Base-by-base conservation (phyloP, 2,797 vertebrate genomes). In the Otolemur crassicaudatus region DNA sequence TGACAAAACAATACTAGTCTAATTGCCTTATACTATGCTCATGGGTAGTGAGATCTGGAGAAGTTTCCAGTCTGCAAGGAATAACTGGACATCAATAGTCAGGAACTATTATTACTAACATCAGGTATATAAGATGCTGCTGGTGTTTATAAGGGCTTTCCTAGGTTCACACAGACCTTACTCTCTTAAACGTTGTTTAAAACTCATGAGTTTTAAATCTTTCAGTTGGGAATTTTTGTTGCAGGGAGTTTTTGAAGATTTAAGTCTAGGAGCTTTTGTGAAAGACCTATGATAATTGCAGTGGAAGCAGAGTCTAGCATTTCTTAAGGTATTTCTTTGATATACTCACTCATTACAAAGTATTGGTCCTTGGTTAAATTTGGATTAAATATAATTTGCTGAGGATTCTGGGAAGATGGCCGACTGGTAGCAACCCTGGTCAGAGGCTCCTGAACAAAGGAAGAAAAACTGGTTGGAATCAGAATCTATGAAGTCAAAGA, bases 1-100 rank as follows among this genome's bases (percentile, higher is more conserved):
- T 92, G 84, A 94, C 90, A 96, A 92, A 96, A 88, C 43, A 81
- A 80, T 73, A 92, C 77, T 75, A 88, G 25, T 83, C 91, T 60
- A 92, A 75, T 60, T 92, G 58, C 79, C 79, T 53, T 53, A 53
- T 16, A 16, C 49, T 53, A 17, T 53, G 49, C 49, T 53, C 49
- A 53, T 53, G 56, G 25, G 49, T 73, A 94, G 20, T 53, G 85
- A 82, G 85, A 89, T 63, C 67, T 56, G n/a, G 9, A 77, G 58
- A 81, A 73, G 46, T 43, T 87, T 87, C 46, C 61, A 43, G 56
- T 80, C 56, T 85, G 56, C 53, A 76, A 81, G 25, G 23, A 88
- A 70, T 73, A 67, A 83, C 49, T 87, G 34, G 40, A 27, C 69
- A 65, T 70, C 58, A 22, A 43, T 46, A 63, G 7, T 69, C 46